These are phyloP conservation scores for Circaetus gallicus DNA, from an alignment of 2,113 vertebrate species.

Conservation along the genomic window DNA sequence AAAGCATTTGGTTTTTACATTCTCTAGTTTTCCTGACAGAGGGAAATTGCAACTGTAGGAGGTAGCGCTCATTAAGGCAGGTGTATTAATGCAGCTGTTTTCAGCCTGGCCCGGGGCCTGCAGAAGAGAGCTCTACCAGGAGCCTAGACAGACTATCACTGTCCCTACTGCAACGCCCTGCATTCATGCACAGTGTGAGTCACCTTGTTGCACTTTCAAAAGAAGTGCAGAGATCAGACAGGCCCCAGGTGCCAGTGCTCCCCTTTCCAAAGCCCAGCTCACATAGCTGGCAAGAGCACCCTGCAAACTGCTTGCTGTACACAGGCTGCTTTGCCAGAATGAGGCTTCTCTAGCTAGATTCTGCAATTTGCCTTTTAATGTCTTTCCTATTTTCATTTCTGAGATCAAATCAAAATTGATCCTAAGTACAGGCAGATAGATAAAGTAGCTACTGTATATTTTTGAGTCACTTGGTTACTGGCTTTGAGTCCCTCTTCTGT, in stretches of 20 bases:
- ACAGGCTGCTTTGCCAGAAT: not conserved
- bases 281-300: not conserved
- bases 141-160: not conserved
- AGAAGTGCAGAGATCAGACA: not conserved
- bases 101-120: not conserved
- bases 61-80: not conserved
- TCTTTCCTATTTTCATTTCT: not conserved
- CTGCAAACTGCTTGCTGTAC: not conserved
- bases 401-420: not conserved
- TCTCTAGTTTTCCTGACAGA: not conserved
- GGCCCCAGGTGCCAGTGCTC: not conserved
- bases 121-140: not conserved
- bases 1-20: not conserved
- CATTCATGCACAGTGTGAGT: accelerated
- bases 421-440: not conserved
- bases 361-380: not conserved
- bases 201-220: not conserved
- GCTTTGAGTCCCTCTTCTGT: not conserved
- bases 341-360: not conserved
- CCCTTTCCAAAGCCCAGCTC: not conserved
- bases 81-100: not conserved
- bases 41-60: not conserved
- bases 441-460: not conserved
- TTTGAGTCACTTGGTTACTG: not conserved
- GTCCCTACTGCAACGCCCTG: not conserved